These are phyloP conservation scores for Sarcophaga bullata DNA, from an alignment of 1,140 invertebrate species.

Conservation along the genomic window DNA sequence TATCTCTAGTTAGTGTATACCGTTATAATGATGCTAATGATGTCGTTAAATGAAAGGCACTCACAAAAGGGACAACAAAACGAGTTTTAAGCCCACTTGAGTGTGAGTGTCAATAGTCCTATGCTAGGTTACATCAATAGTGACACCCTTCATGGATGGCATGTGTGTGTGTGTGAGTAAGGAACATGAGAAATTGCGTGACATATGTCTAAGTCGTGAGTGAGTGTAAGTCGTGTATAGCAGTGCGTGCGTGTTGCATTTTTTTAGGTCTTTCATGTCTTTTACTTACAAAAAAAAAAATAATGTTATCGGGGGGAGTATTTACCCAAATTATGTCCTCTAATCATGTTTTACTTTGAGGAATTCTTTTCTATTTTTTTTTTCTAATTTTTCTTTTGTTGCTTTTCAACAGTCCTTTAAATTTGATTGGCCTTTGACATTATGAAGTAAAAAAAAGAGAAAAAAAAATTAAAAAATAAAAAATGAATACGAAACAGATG, in stretches of 20 bases:
- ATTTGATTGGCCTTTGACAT: conserved; percentile 31
- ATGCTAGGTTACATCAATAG: background rate
- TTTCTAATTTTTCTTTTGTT: background rate
- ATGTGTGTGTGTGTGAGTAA: conserved; percentile 3
- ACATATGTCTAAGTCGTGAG: background rate
- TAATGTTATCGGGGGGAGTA: conserved; percentile 28
- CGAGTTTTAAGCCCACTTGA: no score
- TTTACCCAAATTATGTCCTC: conserved; percentile 4
- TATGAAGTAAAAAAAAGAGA: no score
- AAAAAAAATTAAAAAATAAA: no score
- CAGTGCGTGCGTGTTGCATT: background rate
- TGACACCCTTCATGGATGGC: conserved; percentile 11
- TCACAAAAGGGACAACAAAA: no score
- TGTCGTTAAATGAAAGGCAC: no score
- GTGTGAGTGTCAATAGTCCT: background rate
- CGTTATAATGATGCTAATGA: no score
- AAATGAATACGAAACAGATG: background rate
- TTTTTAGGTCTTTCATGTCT: background rate
- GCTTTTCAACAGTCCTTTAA: conserved; percentile 26
- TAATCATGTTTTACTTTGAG: background rate
- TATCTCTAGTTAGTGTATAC: no score
- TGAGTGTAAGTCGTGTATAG: background rate
- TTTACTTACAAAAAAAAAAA: background rate
- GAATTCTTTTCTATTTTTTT: background rate
- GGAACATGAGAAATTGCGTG: background rate